Evolutionary conservation across 2,888 invertebrate genomes (phyloP).

Genomic region (Torymus auratus): DNA sequence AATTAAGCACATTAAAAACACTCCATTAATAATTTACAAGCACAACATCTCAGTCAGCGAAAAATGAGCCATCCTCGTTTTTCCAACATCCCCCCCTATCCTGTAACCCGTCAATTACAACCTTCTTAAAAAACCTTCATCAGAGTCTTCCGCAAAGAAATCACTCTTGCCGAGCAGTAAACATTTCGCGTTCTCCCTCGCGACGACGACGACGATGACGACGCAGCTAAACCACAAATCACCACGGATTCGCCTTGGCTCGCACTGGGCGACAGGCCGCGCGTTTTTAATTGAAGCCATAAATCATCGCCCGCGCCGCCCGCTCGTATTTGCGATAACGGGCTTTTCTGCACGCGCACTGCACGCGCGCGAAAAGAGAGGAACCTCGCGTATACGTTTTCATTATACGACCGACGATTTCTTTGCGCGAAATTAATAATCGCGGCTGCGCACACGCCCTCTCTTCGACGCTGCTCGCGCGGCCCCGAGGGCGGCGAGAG

Average conservation of each 20-base stretch:
- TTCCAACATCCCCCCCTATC: too few relatives aligned
- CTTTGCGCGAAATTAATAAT: slow-evolving; percentile 47
- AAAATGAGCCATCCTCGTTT: too few relatives aligned
- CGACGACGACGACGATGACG: neutral
- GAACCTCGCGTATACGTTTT: slow-evolving; percentile 15
- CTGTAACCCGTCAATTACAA: neutral
- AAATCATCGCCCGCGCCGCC: slow-evolving; percentile 30
- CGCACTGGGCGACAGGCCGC: neutral
- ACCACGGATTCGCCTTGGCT: slow-evolving; percentile 35
- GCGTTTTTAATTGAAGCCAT: slow-evolving; percentile 46
- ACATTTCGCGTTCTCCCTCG: slow-evolving; percentile 2
- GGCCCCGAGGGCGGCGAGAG: too few relatives aligned
- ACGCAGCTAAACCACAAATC: slow-evolving; percentile 32
- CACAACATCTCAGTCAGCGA: too few relatives aligned
- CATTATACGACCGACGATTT: slow-evolving; percentile 37
- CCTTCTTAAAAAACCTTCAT: slow-evolving; percentile 1
- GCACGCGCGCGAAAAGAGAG: too few relatives aligned
- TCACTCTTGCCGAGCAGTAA: neutral
- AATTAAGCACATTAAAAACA: too few relatives aligned
- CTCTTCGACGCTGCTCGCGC: too few relatives aligned
- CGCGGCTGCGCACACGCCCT: slow-evolving; percentile 1
- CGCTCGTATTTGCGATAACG: slow-evolving; percentile 37
- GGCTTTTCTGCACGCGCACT: slow-evolving; percentile 7
- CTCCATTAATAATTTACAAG: too few relatives aligned
- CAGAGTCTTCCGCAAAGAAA: neutral